phyloP scores from a whole-genome alignment of 2,888 invertebrate species.

The Catocala sponsa region DNA sequence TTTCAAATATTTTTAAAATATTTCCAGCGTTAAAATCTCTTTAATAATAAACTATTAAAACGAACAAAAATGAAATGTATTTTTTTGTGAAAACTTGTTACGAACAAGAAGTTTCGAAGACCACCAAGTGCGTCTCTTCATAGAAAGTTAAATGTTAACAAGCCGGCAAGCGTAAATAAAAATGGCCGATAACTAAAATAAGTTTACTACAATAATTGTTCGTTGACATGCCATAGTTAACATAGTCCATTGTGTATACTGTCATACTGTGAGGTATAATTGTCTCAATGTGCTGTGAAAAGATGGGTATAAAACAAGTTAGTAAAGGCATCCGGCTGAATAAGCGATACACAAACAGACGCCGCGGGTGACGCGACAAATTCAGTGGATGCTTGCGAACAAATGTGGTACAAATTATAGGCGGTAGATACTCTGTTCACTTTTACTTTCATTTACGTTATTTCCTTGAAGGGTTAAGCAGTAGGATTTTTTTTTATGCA shows the following conservation, averaged over 20 bases:
- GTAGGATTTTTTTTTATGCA: too few relatives aligned
- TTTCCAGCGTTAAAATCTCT: too few relatives aligned
- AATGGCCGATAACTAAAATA: not conserved
- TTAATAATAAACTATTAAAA: too few relatives aligned
- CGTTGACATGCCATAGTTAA: conserved; percentile 10
- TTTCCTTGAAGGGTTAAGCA: too few relatives aligned
- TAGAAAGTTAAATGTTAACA: conserved; percentile 9
- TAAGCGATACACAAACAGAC: conserved; percentile 67
- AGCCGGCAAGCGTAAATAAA: conserved; percentile 2
- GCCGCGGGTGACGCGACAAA: conserved; percentile 67
- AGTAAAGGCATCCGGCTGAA: conserved; percentile 58
- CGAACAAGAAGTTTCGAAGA: not conserved
- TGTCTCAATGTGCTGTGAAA: conserved; percentile 39
- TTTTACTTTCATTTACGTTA: not conserved
- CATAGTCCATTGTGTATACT: conserved; percentile 1
- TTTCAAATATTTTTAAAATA: too few relatives aligned
- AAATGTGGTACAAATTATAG: conserved; percentile 54
- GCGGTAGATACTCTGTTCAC: not conserved
- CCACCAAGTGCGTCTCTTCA: not conserved
- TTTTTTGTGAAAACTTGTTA: too few relatives aligned
- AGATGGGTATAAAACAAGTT: conserved; percentile 48
- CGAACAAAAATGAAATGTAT: too few relatives aligned
- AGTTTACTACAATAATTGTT: not conserved
- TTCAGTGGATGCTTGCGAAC: conserved; percentile 56
- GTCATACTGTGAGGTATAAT: conserved; percentile 40